These are phyloP conservation scores for Halocynthia roretzi DNA, from an alignment of 23 tunicate genomes.

Conservation along the genomic window DNA sequence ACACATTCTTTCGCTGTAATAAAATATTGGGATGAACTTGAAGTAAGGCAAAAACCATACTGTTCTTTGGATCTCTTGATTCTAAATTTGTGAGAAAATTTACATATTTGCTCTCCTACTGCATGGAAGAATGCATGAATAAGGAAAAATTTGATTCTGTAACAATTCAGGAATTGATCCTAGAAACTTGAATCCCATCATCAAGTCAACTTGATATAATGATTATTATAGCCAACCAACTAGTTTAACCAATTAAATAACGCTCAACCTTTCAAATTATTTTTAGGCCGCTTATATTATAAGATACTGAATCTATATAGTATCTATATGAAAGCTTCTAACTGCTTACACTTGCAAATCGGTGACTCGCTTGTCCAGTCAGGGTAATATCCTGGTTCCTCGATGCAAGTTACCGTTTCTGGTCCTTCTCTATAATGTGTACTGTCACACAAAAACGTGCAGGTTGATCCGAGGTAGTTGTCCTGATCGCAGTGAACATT, in stretches of 20 bases:
- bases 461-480: background rate
- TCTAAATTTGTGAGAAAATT: no score
- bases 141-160: no score
- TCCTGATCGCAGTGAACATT: background rate
- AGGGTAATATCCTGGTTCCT: background rate
- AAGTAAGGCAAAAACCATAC: no score
- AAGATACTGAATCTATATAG: background rate
- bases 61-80: no score
- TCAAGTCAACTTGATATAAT: no score
- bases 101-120: no score
- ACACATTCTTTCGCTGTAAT: slow-evolving; percentile 3
- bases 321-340: background rate
- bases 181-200: no score
- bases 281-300: background rate
- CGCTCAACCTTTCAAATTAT: background rate
- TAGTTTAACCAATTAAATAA: no score
- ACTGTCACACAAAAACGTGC: background rate
- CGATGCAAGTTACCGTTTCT: background rate
- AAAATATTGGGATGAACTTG: no score
- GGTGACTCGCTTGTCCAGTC: slow-evolving; percentile 13
- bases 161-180: no score
- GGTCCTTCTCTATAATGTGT: background rate
- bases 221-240: no score
- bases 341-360: slow-evolving; percentile 11
- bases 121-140: no score